These are phyloP conservation scores for Minunthozetes semirufus DNA, from an alignment of 2,888 invertebrate species.

Conservation along the genomic window DNA sequence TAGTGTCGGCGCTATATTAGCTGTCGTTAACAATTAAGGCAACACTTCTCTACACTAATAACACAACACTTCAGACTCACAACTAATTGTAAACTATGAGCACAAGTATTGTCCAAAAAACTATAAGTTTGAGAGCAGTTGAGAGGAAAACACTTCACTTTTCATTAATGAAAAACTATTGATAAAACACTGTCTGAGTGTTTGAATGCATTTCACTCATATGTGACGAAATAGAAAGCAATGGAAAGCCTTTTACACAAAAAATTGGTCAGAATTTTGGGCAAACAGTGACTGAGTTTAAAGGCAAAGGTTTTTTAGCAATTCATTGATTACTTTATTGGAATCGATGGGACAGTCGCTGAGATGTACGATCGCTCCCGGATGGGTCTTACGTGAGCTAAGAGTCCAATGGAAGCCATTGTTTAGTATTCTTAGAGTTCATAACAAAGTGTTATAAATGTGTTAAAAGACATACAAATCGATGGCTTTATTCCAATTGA, in stretches of 20 bases:
- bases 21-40: background rate
- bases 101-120: background rate
- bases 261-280: background rate
- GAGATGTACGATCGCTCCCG: slow-evolving; percentile 90
- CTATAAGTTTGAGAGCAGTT: too few relatives aligned
- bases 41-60: background rate
- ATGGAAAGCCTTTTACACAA: too few relatives aligned
- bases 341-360: slow-evolving; percentile 94
- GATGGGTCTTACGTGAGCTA: slow-evolving; percentile 90
- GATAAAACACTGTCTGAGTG: too few relatives aligned
- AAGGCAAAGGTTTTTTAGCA: slow-evolving; percentile 29
- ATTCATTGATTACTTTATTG: slow-evolving; percentile 68
- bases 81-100: slow-evolving; percentile 1
- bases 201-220: too few relatives aligned
- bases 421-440: background rate
- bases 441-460: slow-evolving; percentile 45
- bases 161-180: too few relatives aligned
- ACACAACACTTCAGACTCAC: background rate
- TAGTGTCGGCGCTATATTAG: background rate
- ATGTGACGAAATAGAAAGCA: too few relatives aligned
- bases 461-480: slow-evolving; percentile 74
- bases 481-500: slow-evolving; percentile 99
- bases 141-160: too few relatives aligned
- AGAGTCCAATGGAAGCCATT: background rate
- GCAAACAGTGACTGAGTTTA: background rate